Evolutionary conservation across 2,113 vertebrate species (phyloP).

Genomic region (Neotragus moschatus): DNA sequence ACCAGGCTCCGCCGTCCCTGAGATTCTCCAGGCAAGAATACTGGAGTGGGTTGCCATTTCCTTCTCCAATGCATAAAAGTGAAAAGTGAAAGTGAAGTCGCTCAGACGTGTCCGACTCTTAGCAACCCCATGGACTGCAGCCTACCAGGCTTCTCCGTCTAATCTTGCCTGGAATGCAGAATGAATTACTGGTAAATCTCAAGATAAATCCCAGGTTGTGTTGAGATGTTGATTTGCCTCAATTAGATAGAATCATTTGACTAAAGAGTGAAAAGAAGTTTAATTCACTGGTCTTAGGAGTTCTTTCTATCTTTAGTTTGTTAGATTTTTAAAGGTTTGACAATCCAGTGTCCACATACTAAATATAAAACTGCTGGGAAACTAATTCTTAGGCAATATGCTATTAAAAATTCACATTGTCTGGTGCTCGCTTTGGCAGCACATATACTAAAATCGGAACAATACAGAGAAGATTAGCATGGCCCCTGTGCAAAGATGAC

Average conservation of each 20-base stretch:
- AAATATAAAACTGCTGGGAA: neutral
- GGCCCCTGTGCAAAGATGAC: neutral
- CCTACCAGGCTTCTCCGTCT: no score
- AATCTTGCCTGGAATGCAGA: no score
- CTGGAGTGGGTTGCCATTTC: no score
- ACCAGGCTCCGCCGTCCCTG: no score
- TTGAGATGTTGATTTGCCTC: neutral
- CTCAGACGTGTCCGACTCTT: no score
- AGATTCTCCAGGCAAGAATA: no score
- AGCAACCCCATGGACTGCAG: no score
- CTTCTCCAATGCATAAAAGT: no score
- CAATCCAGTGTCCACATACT: neutral
- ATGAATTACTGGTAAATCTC: neutral
- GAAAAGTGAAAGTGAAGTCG: no score
- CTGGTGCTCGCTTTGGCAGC: neutral
- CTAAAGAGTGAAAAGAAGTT: neutral
- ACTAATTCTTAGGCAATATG: neutral
- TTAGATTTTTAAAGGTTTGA: neutral
- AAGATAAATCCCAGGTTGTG: neutral
- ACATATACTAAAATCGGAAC: neutral
- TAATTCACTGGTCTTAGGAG: neutral
- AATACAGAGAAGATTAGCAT: neutral
- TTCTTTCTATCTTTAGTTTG: neutral
- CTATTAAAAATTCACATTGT: neutral
- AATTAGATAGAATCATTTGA: neutral